Conservation (phyloP, 2,113 vertebrate species). For the Helogale parvula region DNA sequence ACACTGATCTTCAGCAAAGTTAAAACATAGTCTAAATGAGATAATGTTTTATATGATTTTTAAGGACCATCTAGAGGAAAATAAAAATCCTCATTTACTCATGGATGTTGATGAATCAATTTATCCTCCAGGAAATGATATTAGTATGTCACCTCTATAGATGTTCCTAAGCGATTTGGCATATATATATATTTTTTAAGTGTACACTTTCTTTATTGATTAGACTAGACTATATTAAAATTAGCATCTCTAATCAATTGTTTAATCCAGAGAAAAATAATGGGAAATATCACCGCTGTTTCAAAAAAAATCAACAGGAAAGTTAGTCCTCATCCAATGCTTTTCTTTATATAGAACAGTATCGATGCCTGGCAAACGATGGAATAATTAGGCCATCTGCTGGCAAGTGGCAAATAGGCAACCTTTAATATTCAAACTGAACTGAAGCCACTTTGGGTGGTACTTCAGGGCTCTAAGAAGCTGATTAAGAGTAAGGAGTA, state of each 20-base stretch:
- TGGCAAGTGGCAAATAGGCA: conserved; percentile 77
- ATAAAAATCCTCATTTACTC: conserved; percentile 44
- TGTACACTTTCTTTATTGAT: conserved; percentile 22
- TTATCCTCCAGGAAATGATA: conserved; percentile 33
- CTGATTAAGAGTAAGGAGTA: background rate
- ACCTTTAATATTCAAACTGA: conserved; percentile 16
- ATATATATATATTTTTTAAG: background rate
- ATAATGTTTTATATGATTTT: conserved; percentile 23
- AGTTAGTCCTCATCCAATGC: conserved; percentile 25
- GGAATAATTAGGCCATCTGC: conserved; percentile 86
- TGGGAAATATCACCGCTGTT: background rate
- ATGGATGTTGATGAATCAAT: conserved; percentile 49
- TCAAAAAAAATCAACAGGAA: background rate
- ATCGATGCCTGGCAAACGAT: conserved; percentile 56
- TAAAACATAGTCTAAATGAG: background rate
- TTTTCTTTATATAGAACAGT: conserved; percentile 52
- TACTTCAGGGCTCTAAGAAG: background rate
- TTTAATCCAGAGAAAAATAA: conserved; percentile 46
- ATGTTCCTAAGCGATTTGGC: background rate
- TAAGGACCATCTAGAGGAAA: conserved; percentile 14
- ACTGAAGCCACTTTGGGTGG: background rate
- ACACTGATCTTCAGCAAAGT: conserved; percentile 19
- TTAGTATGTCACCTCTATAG: conserved; percentile 33
- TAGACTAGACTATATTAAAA: conserved; percentile 14
- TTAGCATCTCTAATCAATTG: conserved; percentile 45